Conservation (phyloP, 35 echinoderm and acorn worm genomes). For the Lytechinus variegatus region DNA sequence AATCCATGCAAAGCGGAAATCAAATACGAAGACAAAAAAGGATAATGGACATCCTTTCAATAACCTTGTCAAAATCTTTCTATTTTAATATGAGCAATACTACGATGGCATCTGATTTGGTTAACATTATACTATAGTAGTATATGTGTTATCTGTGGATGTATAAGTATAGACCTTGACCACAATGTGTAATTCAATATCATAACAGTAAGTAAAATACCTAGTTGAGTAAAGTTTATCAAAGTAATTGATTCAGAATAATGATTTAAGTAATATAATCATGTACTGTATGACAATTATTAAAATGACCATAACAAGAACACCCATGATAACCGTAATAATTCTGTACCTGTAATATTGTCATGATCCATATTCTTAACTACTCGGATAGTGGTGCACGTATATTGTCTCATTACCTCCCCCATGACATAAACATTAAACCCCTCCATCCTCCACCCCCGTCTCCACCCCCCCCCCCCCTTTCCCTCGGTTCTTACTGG, state of each 20-base stretch:
- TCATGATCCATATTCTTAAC: too few species aligned
- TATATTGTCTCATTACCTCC: too few species aligned
- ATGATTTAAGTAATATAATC: not conserved
- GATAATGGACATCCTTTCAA: not conserved
- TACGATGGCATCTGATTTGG: not conserved
- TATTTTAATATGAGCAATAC: not conserved
- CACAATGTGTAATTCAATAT: not conserved
- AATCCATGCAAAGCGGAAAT: conserved; percentile 1
- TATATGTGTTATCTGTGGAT: not conserved
- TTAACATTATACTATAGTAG: not conserved
- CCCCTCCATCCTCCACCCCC: too few species aligned
- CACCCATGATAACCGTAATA: too few species aligned
- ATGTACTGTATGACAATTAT: too few species aligned
- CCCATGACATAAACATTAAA: too few species aligned
- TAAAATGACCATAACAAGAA: too few species aligned
- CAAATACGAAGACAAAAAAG: conserved; percentile 7
- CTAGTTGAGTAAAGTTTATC: not conserved
- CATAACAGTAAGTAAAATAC: not conserved
- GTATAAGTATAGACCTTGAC: not conserved
- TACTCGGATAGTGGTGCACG: too few species aligned
- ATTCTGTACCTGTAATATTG: too few species aligned
- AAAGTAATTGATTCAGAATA: not conserved
- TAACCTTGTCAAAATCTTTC: not conserved
- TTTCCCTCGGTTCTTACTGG: too few species aligned
- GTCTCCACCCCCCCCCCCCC: too few species aligned